Percentiles rank a stretch among this genome's conserved stretches.
Evolutionary conservation across 2,797 vertebrate genomes (phyloP).

Genomic region (Nasua narica): DNA sequence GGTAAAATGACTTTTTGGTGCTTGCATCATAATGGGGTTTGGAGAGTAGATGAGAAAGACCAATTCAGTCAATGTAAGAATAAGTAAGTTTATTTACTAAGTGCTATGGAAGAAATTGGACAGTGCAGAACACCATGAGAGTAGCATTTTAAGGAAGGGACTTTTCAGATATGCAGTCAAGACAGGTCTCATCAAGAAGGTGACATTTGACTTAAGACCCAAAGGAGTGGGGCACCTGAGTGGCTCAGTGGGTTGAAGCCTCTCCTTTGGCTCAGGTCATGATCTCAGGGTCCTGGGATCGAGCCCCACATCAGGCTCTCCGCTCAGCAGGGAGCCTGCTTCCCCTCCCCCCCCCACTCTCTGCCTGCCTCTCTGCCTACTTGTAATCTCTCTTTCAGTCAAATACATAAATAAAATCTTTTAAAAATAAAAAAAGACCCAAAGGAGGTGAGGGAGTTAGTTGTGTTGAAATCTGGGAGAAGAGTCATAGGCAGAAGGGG

Average conservation of each 20-base stretch:
- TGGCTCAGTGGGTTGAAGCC: too few relatives aligned
- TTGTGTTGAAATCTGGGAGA: not conserved
- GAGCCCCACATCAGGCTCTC: too few relatives aligned
- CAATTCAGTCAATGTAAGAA: not conserved
- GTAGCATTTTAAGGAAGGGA: not conserved
- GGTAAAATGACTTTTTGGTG: not conserved
- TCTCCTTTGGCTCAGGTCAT: too few relatives aligned
- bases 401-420: too few relatives aligned
- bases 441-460: not conserved
- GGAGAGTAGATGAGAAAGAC: too few relatives aligned
- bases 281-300: too few relatives aligned
- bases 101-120: not conserved
- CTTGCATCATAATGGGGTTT: not conserved
- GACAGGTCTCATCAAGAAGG: not conserved
- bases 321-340: too few relatives aligned
- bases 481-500: not conserved
- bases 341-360: too few relatives aligned
- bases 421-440: not conserved
- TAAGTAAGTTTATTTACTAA: not conserved
- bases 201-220: not conserved
- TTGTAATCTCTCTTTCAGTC: too few relatives aligned
- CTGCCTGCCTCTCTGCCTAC: too few relatives aligned
- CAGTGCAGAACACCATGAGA: accelerated
- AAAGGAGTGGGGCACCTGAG: not conserved
- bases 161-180: not conserved